Evolutionary conservation across 2,797 vertebrate species (phyloP).

Genomic region (Chaenodraco wilsoni): DNA sequence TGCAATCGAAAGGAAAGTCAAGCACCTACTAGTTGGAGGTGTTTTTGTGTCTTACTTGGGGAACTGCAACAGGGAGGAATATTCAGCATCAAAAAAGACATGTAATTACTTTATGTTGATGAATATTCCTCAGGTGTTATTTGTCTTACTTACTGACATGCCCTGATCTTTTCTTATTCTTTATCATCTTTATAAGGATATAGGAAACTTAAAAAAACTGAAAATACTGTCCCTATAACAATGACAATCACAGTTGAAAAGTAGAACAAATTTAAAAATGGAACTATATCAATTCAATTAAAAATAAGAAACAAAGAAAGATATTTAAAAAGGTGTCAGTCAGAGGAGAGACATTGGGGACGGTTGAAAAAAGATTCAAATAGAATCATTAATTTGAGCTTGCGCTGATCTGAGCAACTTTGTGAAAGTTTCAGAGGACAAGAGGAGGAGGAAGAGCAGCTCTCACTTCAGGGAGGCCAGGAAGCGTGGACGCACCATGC

Average conservation of each 20-base stretch:
- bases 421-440: slow-evolving; percentile 81
- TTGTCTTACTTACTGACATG: background rate
- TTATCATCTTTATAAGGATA: too few species aligned
- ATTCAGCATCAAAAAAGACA: background rate
- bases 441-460: slow-evolving; percentile 86
- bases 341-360: too few species aligned
- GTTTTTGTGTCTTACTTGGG: slow-evolving; percentile 12
- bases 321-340: too few species aligned
- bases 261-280: too few species aligned
- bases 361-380: too few species aligned
- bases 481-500: slow-evolving; percentile 86
- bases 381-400: background rate
- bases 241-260: too few species aligned
- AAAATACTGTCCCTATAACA: too few species aligned
- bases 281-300: too few species aligned
- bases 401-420: slow-evolving; percentile 5
- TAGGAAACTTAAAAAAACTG: too few species aligned
- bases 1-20: slow-evolving; percentile 19
- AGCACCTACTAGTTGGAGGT: background rate
- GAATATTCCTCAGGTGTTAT: background rate
- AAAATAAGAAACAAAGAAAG: too few species aligned
- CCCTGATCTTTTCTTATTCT: too few species aligned
- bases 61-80: background rate
- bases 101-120: too few species aligned
- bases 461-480: slow-evolving; percentile 86